Conservation (phyloP, 2,888 invertebrate genomes). For the Autographa gamma region DNA sequence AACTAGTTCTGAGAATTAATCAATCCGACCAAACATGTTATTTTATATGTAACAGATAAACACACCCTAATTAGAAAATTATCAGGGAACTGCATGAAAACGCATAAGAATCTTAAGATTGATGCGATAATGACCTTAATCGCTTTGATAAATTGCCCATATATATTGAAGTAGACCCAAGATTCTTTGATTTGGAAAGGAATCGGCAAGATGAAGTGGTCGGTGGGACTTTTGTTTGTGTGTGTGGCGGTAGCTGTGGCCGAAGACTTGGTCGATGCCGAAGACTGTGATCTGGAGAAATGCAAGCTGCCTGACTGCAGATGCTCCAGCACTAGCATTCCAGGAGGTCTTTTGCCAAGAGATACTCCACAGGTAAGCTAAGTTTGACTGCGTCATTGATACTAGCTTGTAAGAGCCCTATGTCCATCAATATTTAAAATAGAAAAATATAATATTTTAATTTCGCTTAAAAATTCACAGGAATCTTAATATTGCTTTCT, state of each 20-base stretch:
- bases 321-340: constrained; percentile 84
- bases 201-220: constrained; percentile 47
- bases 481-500: too few species aligned
- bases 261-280: constrained; percentile 66
- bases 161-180: constrained; percentile 36
- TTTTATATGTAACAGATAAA: neutral
- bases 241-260: constrained; percentile 33
- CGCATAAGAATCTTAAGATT: constrained; percentile 3
- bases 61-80: constrained; percentile 9
- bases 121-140: constrained; percentile 15
- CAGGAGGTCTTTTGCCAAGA: constrained; percentile 76
- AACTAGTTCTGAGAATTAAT: too few species aligned
- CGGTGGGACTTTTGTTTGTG: constrained; percentile 19
- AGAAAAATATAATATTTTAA: too few species aligned
- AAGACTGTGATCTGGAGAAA: constrained; percentile 69
- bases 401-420: neutral
- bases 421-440: too few species aligned
- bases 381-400: neutral
- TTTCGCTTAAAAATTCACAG: too few species aligned
- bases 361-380: constrained; percentile 86
- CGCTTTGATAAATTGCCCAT: constrained; percentile 43
- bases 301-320: constrained; percentile 88
- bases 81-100: constrained; percentile 12
- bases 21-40: too few species aligned
- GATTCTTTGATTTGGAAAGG: constrained; percentile 15